Evolutionary conservation across 2,888 invertebrate genomes (phyloP), one percentile per base, ranked within the genome.

Genomic region (Drosophila fungiperda): DNA sequence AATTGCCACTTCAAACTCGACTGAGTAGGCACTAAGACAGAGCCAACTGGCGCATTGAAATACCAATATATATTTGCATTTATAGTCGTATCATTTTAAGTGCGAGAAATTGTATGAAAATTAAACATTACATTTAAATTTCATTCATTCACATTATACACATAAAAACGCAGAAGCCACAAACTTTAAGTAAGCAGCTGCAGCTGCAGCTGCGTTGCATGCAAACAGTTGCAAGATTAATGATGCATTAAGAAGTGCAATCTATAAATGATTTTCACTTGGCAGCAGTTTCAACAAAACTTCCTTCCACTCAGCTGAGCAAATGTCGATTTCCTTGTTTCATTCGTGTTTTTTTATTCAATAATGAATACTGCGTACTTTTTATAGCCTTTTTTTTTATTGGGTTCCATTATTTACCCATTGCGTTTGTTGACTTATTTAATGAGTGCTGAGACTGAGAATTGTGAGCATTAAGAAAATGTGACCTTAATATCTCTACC

Each of bases 361-460:
- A 89, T 89, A 87, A 83, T 87, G 71, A 77, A 86, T 82, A 84
- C 80, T 77, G 68, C 87, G 70, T 78, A 65, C 70, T 84, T 84
- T 55, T 55, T 55, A 23, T 50, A 0, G 29, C 29, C 29, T 42
- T 35, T 17, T 1, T 12, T 49, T 49, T 35, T n/a, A 36, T 65
- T 23, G 35, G 6, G 1, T 65, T 59, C 73, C 73, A 69, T 66
- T 66, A 50, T 69, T 64, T 69, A 58, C 49, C 57, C 58, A 57
- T 61, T 59, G 67, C 69, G 73, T 83, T 73, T 76, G 66, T 78
- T 73, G 69, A 76, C 81, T 67, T 73, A 81, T 77, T 79, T 69
- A 79, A 79, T 73, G 69, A 81, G 59, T 64, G 61, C 26, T 48
- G 45, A 29, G 49, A 35, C 33, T n/a, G 53, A 23, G 29, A 40